These are phyloP conservation scores for Notolabrus celidotus DNA, from an alignment of 2,797 vertebrate species.

Conservation along the genomic window DNA sequence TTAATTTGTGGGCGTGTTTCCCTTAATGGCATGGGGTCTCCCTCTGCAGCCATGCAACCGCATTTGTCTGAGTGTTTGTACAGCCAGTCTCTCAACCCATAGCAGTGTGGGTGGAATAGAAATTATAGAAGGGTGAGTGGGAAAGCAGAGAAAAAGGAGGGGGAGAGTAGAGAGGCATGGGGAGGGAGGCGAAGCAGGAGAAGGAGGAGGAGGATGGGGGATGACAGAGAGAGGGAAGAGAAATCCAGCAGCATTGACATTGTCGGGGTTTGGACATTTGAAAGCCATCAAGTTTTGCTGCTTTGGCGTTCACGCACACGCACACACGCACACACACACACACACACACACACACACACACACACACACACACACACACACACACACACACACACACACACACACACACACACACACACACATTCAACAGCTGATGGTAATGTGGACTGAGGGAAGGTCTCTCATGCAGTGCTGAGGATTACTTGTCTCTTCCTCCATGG, in stretches of 20 bases:
- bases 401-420: constrained; percentile 17
- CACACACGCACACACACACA: not conserved
- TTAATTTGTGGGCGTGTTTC: constrained; percentile 59
- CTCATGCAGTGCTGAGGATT: constrained; percentile 76
- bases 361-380: not conserved
- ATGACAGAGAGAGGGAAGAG: constrained; percentile 61
- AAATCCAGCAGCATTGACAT: constrained; percentile 70
- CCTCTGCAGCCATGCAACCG: constrained; percentile 56
- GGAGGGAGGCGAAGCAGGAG: constrained; percentile 51
- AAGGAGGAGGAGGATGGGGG: constrained; percentile 44
- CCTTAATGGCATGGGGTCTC: constrained; percentile 70
- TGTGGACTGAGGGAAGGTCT: constrained; percentile 66
- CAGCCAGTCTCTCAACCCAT: constrained; percentile 79
- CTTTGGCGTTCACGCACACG: constrained; percentile 22
- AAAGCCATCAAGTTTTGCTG: constrained; percentile 60
- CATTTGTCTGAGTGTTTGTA: constrained; percentile 70
- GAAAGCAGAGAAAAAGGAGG: constrained; percentile 72
- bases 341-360: not conserved
- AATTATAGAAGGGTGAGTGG: constrained; percentile 86
- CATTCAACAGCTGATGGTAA: constrained; percentile 72
- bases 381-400: constrained; percentile 9
- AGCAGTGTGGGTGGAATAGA: constrained; percentile 87
- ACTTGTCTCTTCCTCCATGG: constrained; percentile 82
- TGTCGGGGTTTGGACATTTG: constrained; percentile 64
- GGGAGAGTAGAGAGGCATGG: constrained; percentile 64